Evolutionary conservation across 1,140 invertebrate species (phyloP).

Genomic region (Atopsyche davidsoni): DNA sequence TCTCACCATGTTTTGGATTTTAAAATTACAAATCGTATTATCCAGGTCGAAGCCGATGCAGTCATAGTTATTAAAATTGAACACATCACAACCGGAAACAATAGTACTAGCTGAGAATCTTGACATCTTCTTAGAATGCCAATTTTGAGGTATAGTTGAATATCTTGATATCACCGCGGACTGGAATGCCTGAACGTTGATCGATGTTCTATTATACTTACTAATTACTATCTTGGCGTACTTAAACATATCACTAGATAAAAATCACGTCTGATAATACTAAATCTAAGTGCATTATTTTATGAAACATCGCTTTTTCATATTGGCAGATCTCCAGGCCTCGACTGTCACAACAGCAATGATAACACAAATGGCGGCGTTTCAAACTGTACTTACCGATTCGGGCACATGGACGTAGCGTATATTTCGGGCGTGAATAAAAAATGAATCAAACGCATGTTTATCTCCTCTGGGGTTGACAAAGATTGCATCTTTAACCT

Average conservation of each 20-base stretch:
- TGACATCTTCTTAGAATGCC: conserved; percentile 12
- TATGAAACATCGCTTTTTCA: not conserved
- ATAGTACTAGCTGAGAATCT: conserved; percentile 36
- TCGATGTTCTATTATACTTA: not conserved
- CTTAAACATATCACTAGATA: conserved; percentile 1
- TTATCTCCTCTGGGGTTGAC: conserved; percentile 51
- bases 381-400: conserved; percentile 47
- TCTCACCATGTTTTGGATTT: conserved; percentile 55
- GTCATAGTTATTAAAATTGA: conserved; percentile 62
- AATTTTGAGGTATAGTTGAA: not conserved
- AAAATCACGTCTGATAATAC: conserved; percentile 2
- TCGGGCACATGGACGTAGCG: conserved; percentile 62
- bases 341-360: no score
- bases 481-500: conserved; percentile 55
- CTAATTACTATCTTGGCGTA: not conserved
- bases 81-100: conserved; percentile 33
- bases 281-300: not conserved
- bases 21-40: conserved; percentile 65
- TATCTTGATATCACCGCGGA: not conserved
- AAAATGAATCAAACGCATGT: conserved; percentile 48
- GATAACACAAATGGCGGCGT: no score
- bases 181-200: not conserved
- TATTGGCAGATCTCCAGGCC: no score
- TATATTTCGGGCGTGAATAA: conserved; percentile 58
- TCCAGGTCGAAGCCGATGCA: conserved; percentile 78